Evolutionary conservation across 2,113 vertebrate species (phyloP), one percentile per base, ranked within the genome.

Genomic region (Hydropotes inermis): DNA sequence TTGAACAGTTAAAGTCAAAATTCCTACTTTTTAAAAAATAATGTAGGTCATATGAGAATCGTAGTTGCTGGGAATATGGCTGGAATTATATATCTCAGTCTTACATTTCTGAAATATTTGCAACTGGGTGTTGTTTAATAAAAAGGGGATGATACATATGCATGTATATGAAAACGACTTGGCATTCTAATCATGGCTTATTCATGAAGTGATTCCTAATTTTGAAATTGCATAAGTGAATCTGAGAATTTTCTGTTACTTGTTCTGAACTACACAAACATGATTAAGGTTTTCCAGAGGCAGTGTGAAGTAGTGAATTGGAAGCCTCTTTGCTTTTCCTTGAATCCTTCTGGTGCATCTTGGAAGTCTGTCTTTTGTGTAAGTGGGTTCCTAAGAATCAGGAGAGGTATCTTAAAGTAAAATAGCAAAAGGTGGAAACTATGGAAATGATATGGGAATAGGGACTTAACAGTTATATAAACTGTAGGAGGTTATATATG

Each of bases 61-160:
- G 14, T 89, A 54, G 30, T 84, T 93, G 47, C 55, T 43, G 16
- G 39, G 43, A 82, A 60, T 58, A 45, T 93, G 36, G 47, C 86
- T 78, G 13, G 13, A 54, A 76, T 83, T 88, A 54, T 60, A 7
- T 85, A 81, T 87, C 7, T 82, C 21, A 67, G 23, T 94, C 82
- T 45, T 86, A n/a, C n/a, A 81, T 94, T 94, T 87, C 74, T 81
- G 52, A 45, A 74, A 87, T 90, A 70, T 74, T 96, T 94, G n/a
- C 28, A 96, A 27, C 33, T 81, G 15, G 58, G 12, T 87, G 6
- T 87, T 87, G 85, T 91, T 82, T 87, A 60, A 82, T 91, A 60
- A 91, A 83, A 96, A 58, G 7, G 25, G 9, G 7, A n/a, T 83
- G 36, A 36, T 55, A 55, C 21, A n/a, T 91, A 61, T 60, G 15